Evolutionary conservation across 2,113 vertebrate genomes (phyloP).

Genomic region (Sinocyclocheilus grahami): DNA sequence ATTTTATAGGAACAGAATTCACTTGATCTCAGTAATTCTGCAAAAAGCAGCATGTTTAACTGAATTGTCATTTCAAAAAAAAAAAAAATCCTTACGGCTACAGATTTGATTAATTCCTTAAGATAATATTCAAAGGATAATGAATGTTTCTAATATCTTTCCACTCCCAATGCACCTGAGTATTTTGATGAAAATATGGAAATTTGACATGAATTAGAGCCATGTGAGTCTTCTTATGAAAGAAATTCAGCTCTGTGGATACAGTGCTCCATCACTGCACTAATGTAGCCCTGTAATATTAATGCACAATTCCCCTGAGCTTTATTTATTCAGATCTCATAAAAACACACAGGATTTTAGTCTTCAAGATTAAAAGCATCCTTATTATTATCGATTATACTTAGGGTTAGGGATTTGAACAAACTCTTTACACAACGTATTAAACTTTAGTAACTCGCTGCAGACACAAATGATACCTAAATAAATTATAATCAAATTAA

Average conservation of each 20-base stretch:
- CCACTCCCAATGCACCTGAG: not conserved
- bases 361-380: slow-evolving; percentile 4
- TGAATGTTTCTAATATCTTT: slow-evolving; percentile 22
- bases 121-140: slow-evolving; percentile 15
- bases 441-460: not conserved
- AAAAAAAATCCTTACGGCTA: slow-evolving; percentile 4
- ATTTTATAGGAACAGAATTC: not conserved
- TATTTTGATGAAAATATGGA: slow-evolving; percentile 29
- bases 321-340: slow-evolving; percentile 8
- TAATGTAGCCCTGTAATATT: slow-evolving; percentile 21
- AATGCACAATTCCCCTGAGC: not conserved
- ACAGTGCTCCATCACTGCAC: not conserved
- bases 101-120: slow-evolving; percentile 27
- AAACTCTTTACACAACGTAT: not conserved
- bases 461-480: not conserved
- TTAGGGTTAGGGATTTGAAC: not conserved
- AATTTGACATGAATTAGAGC: slow-evolving; percentile 18
- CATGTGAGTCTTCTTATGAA: not conserved
- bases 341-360: not conserved
- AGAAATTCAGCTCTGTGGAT: not conserved
- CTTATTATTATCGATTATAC: not conserved
- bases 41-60: not conserved
- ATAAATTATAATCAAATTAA: not conserved
- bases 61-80: slow-evolving; percentile 12
- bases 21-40: not conserved